A percentile compares a stretch with the other conserved stretches of the same genome.
phyloP scores from a whole-genome alignment of 1,140 invertebrate genomes.

The Melipona quadrifasciata region DNA sequence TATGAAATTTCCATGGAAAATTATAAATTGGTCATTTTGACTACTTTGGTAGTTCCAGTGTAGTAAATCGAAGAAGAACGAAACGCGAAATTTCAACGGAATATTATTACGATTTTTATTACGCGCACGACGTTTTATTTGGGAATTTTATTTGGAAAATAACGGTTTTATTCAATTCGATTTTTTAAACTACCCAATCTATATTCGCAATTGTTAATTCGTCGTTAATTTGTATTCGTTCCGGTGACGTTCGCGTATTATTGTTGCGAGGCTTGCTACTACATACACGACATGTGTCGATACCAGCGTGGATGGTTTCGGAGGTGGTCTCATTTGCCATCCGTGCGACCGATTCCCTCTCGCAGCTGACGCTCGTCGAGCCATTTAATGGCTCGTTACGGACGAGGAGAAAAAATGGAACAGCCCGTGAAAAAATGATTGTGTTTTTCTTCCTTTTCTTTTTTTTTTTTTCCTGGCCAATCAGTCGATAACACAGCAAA shows the following conservation, averaged over 20 bases:
- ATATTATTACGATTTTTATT: too few relatives aligned
- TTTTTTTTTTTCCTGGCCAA: neutral
- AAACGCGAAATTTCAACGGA: too few relatives aligned
- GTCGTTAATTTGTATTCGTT: neutral
- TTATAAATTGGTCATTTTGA: too few relatives aligned
- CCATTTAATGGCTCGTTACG: slow-evolving; percentile 36
- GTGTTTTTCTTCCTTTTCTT: neutral
- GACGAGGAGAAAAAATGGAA: slow-evolving; percentile 4
- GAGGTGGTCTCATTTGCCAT: slow-evolving; percentile 8
- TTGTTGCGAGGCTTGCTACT: neutral
- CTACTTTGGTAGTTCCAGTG: too few relatives aligned
- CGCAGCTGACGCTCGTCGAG: slow-evolving; percentile 30
- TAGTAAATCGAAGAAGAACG: neutral
- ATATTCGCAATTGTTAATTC: neutral
- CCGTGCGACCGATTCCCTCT: slow-evolving; percentile 25
- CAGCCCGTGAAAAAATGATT: neutral
- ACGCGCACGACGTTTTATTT: neutral
- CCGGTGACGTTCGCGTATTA: neutral
- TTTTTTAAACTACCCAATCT: neutral
- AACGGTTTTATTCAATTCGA: neutral
- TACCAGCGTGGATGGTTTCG: neutral
- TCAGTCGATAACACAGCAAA: neutral
- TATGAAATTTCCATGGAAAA: too few relatives aligned
- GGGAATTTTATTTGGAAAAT: neutral
- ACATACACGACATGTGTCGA: neutral